A percentile compares a stretch with the other conserved stretches of the same genome.
phyloP scores from a whole-genome alignment of 2,888 invertebrate species.

The Epistrophe grossulariae region DNA sequence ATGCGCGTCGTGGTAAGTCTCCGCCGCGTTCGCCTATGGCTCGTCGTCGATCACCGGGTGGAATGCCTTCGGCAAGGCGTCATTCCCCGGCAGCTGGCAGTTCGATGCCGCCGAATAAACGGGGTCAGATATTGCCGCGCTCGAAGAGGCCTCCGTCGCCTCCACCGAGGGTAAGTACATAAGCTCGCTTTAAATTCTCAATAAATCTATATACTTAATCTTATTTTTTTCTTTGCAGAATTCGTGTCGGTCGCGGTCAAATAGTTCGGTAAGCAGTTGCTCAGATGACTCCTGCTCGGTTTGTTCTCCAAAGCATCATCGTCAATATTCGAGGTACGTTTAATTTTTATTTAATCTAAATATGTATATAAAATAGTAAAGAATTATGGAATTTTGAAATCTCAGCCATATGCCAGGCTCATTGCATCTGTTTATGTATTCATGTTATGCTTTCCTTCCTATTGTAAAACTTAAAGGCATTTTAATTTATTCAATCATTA shows the following conservation, averaged over 20 bases:
- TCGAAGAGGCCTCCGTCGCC: slow-evolving; percentile 84
- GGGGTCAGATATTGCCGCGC: slow-evolving; percentile 82
- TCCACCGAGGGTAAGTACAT: slow-evolving; percentile 82
- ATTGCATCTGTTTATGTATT: too few relatives aligned
- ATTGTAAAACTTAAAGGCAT: too few relatives aligned
- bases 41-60: slow-evolving; percentile 79
- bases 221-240: slow-evolving; percentile 76
- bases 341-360: neutral
- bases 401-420: too few relatives aligned
- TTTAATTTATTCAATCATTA: too few relatives aligned
- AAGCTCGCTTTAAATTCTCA: neutral
- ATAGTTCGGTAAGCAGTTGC: slow-evolving; percentile 91
- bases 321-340: slow-evolving; percentile 82
- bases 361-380: too few relatives aligned
- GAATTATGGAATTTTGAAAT: too few relatives aligned
- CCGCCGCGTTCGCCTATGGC: slow-evolving; percentile 81
- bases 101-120: slow-evolving; percentile 79
- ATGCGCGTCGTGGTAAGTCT: slow-evolving; percentile 80
- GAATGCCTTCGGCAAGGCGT: slow-evolving; percentile 79
- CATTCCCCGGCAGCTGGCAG: slow-evolving; percentile 77
- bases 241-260: slow-evolving; percentile 87
- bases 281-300: slow-evolving; percentile 94
- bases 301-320: slow-evolving; percentile 87
- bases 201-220: neutral
- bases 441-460: too few relatives aligned